Conservation (phyloP, 1,140 invertebrate species). For the Ptiloglossa arizonensis region DNA sequence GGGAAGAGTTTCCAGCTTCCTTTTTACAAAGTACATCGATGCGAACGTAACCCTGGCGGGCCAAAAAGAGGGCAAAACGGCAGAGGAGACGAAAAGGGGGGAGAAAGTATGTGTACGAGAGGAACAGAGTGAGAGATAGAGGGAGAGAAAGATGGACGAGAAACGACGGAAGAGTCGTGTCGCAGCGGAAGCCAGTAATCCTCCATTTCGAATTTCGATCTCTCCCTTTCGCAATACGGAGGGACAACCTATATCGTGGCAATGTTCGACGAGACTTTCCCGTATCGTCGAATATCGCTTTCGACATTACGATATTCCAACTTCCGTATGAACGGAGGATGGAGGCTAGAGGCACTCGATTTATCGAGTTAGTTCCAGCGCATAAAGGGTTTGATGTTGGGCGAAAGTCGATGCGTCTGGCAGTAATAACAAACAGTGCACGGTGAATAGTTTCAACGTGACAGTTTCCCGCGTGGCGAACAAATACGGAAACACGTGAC, state of each 20-base stretch:
- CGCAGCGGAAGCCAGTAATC: background rate
- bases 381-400: background rate
- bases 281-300: background rate
- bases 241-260: background rate
- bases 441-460: background rate
- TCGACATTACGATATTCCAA: conserved; percentile 13
- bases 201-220: conserved; percentile 10
- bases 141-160: background rate
- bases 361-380: conserved; percentile 14
- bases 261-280: background rate
- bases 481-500: too few relatives aligned
- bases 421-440: background rate
- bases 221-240: background rate
- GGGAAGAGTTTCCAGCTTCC: background rate
- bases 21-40: background rate
- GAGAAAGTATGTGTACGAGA: too few relatives aligned
- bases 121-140: background rate
- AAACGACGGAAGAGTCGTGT: background rate
- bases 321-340: background rate
- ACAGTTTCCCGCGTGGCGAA: too few relatives aligned
- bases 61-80: background rate
- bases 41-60: too few relatives aligned
- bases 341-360: conserved; percentile 7
- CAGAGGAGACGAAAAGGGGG: background rate
- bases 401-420: background rate